Evolutionary conservation across 2,113 vertebrate species (phyloP).

Genomic region (Plestiodon gilberti): DNA sequence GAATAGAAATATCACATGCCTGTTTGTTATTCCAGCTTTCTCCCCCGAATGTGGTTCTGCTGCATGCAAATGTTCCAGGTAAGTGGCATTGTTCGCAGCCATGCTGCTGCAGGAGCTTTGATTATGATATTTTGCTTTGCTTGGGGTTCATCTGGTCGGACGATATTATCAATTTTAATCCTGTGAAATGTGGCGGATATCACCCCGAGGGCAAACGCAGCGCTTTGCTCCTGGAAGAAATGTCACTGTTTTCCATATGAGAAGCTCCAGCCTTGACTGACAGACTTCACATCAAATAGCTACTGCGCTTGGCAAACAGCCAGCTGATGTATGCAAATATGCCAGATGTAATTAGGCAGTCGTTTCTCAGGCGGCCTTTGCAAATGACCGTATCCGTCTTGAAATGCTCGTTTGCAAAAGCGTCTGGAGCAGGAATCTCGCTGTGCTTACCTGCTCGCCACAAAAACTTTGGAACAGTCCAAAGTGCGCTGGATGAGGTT

Average conservation of each 20-base stretch:
- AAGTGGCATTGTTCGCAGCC: background rate
- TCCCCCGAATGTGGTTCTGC: conserved; percentile 3
- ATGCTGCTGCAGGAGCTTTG: background rate
- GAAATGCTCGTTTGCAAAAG: background rate
- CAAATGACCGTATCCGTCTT: background rate
- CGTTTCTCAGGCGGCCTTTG: background rate
- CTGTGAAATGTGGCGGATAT: background rate
- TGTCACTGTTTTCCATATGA: background rate
- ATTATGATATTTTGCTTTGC: background rate
- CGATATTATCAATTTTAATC: conserved; percentile 39
- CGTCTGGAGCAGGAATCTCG: background rate
- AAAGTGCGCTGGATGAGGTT: background rate
- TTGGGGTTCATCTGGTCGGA: conserved; percentile 21
- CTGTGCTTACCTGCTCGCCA: background rate
- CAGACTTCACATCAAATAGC: conserved; percentile 27
- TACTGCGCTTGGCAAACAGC: background rate
- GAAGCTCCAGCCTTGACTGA: background rate
- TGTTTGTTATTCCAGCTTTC: background rate
- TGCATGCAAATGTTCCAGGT: background rate
- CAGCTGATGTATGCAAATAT: background rate
- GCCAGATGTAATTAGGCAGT: background rate
- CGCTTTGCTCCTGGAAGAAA: conserved; percentile 19
- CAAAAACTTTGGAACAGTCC: too few relatives aligned
- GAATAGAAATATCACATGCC: conserved; percentile 23
- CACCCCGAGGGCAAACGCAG: conserved; percentile 24